Evolutionary conservation across 2,797 vertebrate genomes (phyloP), one percentile per base, ranked within the genome.

Genomic region (Tangara arthus): DNA sequence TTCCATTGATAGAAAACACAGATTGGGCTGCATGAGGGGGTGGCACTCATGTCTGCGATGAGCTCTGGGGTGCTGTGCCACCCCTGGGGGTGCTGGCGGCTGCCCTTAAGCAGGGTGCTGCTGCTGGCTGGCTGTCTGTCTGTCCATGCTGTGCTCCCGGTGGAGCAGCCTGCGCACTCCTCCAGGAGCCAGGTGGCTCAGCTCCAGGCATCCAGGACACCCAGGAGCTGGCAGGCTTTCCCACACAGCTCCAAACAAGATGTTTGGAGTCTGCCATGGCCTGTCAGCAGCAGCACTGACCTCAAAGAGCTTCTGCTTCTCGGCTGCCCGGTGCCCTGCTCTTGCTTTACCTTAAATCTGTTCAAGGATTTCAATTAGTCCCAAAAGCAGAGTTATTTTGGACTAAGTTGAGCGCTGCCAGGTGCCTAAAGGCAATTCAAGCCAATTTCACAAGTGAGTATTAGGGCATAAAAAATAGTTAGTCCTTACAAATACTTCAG

Each of bases 121-220:
- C 56, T 34, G 32, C 53, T 23, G 18, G 9, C 47, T 41, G 5
- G 0, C 14, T 15, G 59, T 15, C 19, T 30, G 27, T 22, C 39
- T 2, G 21, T 22, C 47, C 35, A 1, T 1, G 12, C 52, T 3
- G 9, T 3, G 0, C 41, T 57, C 17, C 0, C 1, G 0, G 37
- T 37, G 11, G 41, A 47, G 46, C 8, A 27, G 89, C 44, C 61
- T 11, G 55, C 0, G 3, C 1, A 0, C 37, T 52, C 26, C 71
- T 30, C 8, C 32, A 8, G 49, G 7, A 42, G 82, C 80, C 77
- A 34, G 1, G 61, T 57, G 87, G 63, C 95, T 35, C 4, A 1
- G 52, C 49, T 78, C 24, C 81, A 34, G 46, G 3, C 14, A 0
- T 2, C 18, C 16, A 5, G 79, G 46, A 26, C 75, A 12, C 5